Base-by-base conservation (phyloP, 2,113 vertebrate genomes). In the Hemiscyllium ocellatum region DNA sequence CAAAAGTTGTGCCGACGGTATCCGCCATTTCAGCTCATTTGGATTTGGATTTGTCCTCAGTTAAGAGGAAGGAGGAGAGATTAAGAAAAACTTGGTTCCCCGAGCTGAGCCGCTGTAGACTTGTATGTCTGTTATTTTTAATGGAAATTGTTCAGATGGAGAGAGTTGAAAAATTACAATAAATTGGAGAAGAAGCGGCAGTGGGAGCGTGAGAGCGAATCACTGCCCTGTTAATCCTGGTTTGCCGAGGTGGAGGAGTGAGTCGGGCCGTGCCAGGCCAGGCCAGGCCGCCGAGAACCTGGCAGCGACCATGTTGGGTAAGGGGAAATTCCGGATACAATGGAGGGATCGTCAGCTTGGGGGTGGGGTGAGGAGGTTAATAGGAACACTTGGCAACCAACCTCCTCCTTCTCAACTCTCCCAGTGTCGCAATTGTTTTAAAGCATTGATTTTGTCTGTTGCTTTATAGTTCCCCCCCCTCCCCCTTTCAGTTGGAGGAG, bases 281-380 rank as follows among this genome's bases (percentile, higher is more conserved):
- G 56, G 50, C 61, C 50, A 29, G 29, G 61, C 89, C 68, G 61
- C 89, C 17, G 89, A 65, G 91, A 97, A 96, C 97, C 68, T 97
- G 97, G 98, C 97, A 98, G 97, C 98, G 97, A 98, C 98, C 98
- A 98, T 98, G 98, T 97, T 98, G 97, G 98, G 97, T 98, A 97
- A 97, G 97, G 97, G 97, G 97, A 97, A 95, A 72, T 83, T 95
- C 96, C 68, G 50, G 85, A 76, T 83, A 94, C 96, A 93, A 93
- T 91, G 66, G 89, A 78, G 52, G 68, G 66, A 76, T 47, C 56
- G 78, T 26, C 56, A 94, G 26, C 87, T 24, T 65, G 33, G 87
- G 52, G 47, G 22, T 26, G 86, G 66, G 65, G 65, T 29, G 93
- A 50, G 7, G 95, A 47, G 94, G 37, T 87, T 87, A 29, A 78